phyloP scores from a whole-genome alignment of 1,140 invertebrate species.

The Drusus annulatus region DNA sequence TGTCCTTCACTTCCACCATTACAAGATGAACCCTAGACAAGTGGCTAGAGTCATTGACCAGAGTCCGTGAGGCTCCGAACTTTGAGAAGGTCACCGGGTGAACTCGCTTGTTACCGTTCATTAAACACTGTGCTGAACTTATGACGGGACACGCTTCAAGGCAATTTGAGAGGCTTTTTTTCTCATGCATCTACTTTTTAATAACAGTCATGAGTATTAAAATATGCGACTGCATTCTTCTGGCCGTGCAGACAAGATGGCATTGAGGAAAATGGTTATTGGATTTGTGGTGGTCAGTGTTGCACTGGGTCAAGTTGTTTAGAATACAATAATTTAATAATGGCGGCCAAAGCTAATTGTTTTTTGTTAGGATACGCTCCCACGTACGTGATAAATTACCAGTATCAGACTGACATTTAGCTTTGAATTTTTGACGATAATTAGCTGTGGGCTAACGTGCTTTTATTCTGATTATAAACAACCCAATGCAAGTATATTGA shows the following conservation, averaged over 20 bases:
- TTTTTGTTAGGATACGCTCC: not conserved
- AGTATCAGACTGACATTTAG: no score
- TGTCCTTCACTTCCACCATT: not conserved
- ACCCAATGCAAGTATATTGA: no score
- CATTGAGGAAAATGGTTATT: constrained; percentile 4
- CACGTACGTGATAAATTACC: not conserved
- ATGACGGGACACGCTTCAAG: constrained; percentile 20
- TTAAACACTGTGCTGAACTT: constrained; percentile 7
- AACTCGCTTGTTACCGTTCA: constrained; percentile 21
- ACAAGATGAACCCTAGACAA: constrained; percentile 9
- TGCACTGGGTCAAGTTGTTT: constrained; percentile 24
- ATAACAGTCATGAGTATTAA: constrained; percentile 33
- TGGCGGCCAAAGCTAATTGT: constrained; percentile 20
- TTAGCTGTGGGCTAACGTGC: no score
- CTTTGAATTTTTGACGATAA: no score
- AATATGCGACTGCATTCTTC: constrained; percentile 34
- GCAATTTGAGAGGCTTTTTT: not conserved
- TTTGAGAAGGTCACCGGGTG: constrained; percentile 11
- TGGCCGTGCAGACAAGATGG: constrained; percentile 8
- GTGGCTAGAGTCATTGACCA: constrained; percentile 26
- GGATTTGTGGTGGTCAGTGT: constrained; percentile 2
- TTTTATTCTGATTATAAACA: no score
- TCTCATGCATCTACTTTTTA: constrained; percentile 12
- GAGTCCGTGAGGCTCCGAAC: not conserved
- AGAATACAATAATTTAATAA: constrained; percentile 1